Evolutionary conservation across 2,888 invertebrate species (phyloP), one percentile per base, ranked within the genome.

Genomic region (Amiota mariae): DNA sequence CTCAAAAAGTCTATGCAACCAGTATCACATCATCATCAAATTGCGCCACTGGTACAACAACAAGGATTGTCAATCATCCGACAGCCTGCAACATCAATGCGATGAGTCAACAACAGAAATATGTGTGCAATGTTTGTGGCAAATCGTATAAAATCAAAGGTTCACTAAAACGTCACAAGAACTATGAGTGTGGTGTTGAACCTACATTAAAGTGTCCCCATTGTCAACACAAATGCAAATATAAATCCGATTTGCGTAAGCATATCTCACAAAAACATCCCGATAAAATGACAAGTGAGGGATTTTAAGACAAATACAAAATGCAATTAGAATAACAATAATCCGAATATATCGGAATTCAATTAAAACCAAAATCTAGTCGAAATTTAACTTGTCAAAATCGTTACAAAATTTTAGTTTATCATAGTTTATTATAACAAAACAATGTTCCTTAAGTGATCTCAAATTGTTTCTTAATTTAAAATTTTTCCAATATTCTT

Each of bases 61-160:
- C 18, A 47, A 6, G 46, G 48, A 71, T 71, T 13, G 0, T 15
- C 24, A 48, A 46, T 13, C 72, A 59, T 36, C 24, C 64, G 15
- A 54, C 70, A 24, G 36, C 18, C 54, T 9, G 2, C 49, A 82
- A 77, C 82, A 82, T 76, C 46, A 76, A 73, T 61, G 82, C 77
- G 51, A 64, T 81, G 72, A 72, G 77, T 18, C 81, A 82, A 47
- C 79, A 57, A 24, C 70, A 86, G 74, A 88, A 88, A 59, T 85
- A 92, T 87, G 92, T 91, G 77, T 94, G 94, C 91, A 92, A 92
- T 85, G 92, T 91, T 85, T 96, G 96, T 90, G 94, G 95, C 80
- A 96, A 96, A 91, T 92, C 94, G 83, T 96, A 96, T 92, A 94
- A 94, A 90, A 94, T 94, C 90, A 94, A 94, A 87, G 94, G 94